Percentiles rank a stretch among this genome's conserved stretches.
These are phyloP conservation scores for Neotragus moschatus DNA, from an alignment of 2,113 vertebrate species.

Conservation along the genomic window DNA sequence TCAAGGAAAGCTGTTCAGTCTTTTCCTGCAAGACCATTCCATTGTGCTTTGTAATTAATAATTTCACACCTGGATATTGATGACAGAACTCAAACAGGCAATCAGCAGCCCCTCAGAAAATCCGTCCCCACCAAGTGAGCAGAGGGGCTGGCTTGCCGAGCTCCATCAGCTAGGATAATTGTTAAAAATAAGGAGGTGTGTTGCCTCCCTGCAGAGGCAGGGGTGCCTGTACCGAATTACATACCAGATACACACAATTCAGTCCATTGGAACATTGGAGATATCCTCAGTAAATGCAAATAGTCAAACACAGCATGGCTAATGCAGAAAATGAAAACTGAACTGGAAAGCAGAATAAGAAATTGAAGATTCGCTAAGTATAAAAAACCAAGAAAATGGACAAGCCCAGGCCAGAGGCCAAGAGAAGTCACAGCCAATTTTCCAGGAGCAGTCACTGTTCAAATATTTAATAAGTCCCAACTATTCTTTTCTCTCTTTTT, in stretches of 20 bases:
- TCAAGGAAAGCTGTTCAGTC: conserved; percentile 29
- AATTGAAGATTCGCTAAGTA: not conserved
- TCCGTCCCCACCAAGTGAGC: conserved; percentile 25
- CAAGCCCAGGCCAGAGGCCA: not conserved
- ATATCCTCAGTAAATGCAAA: conserved; percentile 26
- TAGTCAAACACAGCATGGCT: not conserved
- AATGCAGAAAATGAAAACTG: not conserved
- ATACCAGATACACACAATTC: not conserved
- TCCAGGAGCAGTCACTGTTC: not conserved
- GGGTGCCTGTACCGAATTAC: conserved; percentile 11
- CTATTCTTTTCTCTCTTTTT: conserved; percentile 11
- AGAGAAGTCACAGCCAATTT: conserved; percentile 17
- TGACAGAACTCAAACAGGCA: conserved; percentile 56
- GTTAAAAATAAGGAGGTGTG: conserved; percentile 51
- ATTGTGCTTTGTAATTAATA: conserved; percentile 61
- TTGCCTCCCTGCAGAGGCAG: conserved; percentile 5
- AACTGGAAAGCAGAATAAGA: conserved; percentile 22
- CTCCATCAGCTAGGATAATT: conserved; percentile 59
- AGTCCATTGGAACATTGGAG: not conserved
- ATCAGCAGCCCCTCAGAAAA: conserved; percentile 40
- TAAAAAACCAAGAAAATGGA: not conserved
- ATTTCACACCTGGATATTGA: conserved; percentile 61
- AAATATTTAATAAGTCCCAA: conserved; percentile 46
- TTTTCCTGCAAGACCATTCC: conserved; percentile 42
- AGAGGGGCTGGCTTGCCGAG: conserved; percentile 29